Percentiles rank a stretch among this genome's conserved stretches.
Conservation (phyloP, 2,888 invertebrate species). For the Entomobrya multifasciata region DNA sequence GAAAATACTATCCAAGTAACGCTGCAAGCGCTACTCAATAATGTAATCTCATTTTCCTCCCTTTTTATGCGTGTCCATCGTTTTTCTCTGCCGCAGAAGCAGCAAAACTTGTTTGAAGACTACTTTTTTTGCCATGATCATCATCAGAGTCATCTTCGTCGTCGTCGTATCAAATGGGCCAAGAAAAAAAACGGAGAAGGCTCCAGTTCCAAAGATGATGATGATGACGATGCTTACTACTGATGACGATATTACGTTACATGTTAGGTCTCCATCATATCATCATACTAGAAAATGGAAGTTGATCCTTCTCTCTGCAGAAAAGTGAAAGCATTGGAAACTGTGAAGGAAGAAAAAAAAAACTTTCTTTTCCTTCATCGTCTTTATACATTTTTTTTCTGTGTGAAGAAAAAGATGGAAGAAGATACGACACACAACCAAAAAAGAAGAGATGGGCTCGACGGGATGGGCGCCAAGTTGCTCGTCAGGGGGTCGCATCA, state of each 20-base stretch:
- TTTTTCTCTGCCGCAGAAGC: neutral
- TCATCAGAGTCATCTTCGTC: neutral
- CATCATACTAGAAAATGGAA: constrained; percentile 49
- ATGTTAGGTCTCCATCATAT: constrained; percentile 52
- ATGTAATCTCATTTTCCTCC: constrained; percentile 58
- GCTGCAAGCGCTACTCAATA: no score
- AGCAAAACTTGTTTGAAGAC: neutral
- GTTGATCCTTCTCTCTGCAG: constrained; percentile 55
- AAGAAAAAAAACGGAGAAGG: constrained; percentile 28
- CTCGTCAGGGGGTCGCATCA: constrained; percentile 78
- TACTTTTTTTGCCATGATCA: neutral
- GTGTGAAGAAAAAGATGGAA: constrained; percentile 19
- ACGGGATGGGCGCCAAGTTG: constrained; percentile 75
- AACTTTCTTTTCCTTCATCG: constrained; percentile 26
- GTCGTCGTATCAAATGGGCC: constrained; percentile 30
- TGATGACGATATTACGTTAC: constrained; percentile 45
- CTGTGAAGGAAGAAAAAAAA: neutral
- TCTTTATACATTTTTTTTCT: constrained; percentile 13
- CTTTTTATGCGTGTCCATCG: constrained; percentile 55
- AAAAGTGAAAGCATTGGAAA: constrained; percentile 3
- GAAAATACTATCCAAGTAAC: no score
- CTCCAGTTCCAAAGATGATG: constrained; percentile 14
- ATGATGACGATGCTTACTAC: no score
- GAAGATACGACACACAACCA: constrained; percentile 59
- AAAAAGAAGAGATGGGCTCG: constrained; percentile 31